phyloP scores from a whole-genome alignment of 2,888 invertebrate species.

The Thymelicus acteon region DNA sequence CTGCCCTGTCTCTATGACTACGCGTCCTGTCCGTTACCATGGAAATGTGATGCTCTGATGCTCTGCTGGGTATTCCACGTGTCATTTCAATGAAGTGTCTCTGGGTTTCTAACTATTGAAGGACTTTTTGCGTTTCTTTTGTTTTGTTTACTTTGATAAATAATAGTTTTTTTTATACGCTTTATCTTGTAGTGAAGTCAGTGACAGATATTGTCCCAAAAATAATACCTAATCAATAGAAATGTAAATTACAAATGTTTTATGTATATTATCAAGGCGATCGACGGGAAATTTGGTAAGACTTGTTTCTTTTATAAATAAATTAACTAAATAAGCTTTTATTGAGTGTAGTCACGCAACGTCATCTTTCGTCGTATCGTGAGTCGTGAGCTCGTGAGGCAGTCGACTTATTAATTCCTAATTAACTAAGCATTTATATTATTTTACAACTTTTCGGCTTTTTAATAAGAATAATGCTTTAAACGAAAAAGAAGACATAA shows the following conservation, averaged over 20 bases:
- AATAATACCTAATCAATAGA: background rate
- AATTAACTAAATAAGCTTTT: conserved; percentile 14
- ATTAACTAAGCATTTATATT: no score
- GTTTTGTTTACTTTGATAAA: conserved; percentile 8
- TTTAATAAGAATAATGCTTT: no score
- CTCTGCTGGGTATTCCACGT: conserved; percentile 22
- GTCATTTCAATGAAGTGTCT: conserved; percentile 31
- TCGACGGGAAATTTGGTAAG: conserved; percentile 15
- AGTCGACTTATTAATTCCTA: background rate
- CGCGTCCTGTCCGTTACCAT: conserved; percentile 69
- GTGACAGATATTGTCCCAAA: background rate
- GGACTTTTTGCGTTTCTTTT: background rate
- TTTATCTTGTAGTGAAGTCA: no score
- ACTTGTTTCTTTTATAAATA: conserved; percentile 1
- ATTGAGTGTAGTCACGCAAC: conserved; percentile 21
- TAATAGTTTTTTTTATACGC: no score
- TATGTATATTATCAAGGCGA: background rate
- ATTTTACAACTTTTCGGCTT: no score
- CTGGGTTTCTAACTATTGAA: background rate
- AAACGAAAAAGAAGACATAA: no score
- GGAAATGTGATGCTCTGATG: conserved; percentile 50
- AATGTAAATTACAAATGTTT: background rate
- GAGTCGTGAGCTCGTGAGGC: background rate
- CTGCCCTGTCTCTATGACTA: conserved; percentile 54
- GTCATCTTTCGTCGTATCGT: background rate